A percentile compares a stretch with the other conserved stretches of the same genome.
Conservation (phyloP, 2,888 invertebrate species). For the Epinotia ramella region DNA sequence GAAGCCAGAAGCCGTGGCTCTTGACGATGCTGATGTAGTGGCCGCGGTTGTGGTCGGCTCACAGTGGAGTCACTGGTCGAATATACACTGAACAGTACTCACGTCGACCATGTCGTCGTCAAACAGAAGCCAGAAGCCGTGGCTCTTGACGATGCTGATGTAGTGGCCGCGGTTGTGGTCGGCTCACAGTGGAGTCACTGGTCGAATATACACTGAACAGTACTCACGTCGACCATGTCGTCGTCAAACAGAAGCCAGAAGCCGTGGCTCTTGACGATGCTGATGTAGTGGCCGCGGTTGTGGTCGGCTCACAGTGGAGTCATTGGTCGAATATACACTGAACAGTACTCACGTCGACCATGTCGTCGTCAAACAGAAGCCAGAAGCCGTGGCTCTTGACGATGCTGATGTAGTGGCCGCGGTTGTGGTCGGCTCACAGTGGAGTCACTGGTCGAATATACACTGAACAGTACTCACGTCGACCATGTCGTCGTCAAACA, state of each 20-base stretch:
- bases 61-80: no score
- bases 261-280: slow-evolving; percentile 78
- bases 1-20: slow-evolving; percentile 52
- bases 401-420: slow-evolving; percentile 99
- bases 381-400: slow-evolving; percentile 87
- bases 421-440: slow-evolving; percentile 88
- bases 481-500: slow-evolving; percentile 99
- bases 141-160: slow-evolving; percentile 78
- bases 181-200: no score
- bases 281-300: not conserved
- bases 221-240: no score
- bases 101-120: slow-evolving; percentile 62
- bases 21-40: no score
- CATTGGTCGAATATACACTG: no score
- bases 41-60: no score
- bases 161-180: not conserved
- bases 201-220: no score
- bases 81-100: no score
- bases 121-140: slow-evolving; percentile 86
- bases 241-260: no score
- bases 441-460: slow-evolving; percentile 82
- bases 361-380: no score
- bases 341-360: no score
- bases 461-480: slow-evolving; percentile 93
- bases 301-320: no score